Percentiles rank a stretch among this genome's conserved stretches.
These are phyloP conservation scores for Orchestia grillus DNA, from an alignment of 1,140 invertebrate genomes.

Conservation along the genomic window DNA sequence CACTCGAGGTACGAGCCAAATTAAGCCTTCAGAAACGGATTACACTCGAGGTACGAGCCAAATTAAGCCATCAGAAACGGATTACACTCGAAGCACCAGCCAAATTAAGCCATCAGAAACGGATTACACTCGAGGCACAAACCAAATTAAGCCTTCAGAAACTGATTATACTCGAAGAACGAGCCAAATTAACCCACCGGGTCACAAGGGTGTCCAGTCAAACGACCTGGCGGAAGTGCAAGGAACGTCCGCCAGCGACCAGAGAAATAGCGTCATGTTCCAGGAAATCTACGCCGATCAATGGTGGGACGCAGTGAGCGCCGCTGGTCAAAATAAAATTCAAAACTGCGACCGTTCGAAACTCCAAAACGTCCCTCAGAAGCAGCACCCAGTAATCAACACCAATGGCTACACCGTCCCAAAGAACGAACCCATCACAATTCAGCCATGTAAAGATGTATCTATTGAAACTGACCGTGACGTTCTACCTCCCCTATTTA, in stretches of 20 bases:
- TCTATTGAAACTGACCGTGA: not conserved
- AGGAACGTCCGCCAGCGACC: not conserved
- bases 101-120: not conserved
- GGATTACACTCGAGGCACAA: not conserved
- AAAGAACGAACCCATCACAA: not conserved
- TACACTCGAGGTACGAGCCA: not conserved
- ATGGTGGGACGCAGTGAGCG: not conserved
- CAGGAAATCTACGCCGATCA: conserved; percentile 38
- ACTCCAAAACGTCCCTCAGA: not conserved
- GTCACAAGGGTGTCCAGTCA: not conserved
- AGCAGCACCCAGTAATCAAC: not conserved
- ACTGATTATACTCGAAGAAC: not conserved
- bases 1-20: not conserved
- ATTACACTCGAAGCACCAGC: not conserved
- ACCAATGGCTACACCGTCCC: not conserved
- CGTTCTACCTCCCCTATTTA: not conserved
- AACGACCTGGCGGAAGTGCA: not conserved
- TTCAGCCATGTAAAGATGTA: not conserved
- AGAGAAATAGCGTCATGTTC: conserved; percentile 25
- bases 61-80: not conserved
- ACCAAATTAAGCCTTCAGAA: not conserved
- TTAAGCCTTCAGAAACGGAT: not conserved
- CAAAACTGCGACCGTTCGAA: not conserved
- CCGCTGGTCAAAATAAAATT: not conserved
- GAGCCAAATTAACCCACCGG: not conserved